phyloP scores from a whole-genome alignment of 2,113 vertebrate genomes.

The Choloepus hoffmanni region DNA sequence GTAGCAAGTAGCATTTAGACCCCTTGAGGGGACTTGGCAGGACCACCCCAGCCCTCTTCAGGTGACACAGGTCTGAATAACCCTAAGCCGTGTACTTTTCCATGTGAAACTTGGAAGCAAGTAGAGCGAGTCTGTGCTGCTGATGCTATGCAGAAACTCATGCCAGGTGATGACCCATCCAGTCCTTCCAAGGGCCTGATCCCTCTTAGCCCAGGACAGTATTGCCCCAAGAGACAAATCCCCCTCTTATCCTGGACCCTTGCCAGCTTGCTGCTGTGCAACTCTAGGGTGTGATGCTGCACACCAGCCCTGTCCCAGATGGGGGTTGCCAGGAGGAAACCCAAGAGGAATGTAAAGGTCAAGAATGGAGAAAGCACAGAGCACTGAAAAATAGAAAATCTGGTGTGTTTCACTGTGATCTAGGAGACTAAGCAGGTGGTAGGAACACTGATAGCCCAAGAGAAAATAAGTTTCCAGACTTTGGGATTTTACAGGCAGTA shows the following conservation, averaged over 20 bases:
- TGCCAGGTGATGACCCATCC: too few species aligned
- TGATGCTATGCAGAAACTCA: background rate
- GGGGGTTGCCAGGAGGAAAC: background rate
- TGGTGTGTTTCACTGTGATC: background rate
- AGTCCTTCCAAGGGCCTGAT: background rate
- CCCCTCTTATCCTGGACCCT: too few species aligned
- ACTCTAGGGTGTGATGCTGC: rapidly evolving
- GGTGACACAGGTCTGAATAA: background rate
- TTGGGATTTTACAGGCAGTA: background rate
- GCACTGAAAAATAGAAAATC: too few species aligned
- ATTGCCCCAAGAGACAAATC: background rate
- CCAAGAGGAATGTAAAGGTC: background rate
- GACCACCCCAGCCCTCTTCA: background rate
- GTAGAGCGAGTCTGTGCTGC: background rate
- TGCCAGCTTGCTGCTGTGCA: background rate
- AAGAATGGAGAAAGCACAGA: background rate
- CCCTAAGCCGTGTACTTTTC: background rate
- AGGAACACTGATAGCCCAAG: background rate
- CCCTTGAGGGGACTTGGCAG: background rate
- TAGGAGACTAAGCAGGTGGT: background rate
- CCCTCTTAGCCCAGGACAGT: background rate
- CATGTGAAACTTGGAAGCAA: background rate
- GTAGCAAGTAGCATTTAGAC: background rate
- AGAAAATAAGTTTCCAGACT: background rate
- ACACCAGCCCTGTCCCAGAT: background rate